Conservation (phyloP, 1,140 invertebrate genomes). For the Parasteatoda tepidariorum region DNA sequence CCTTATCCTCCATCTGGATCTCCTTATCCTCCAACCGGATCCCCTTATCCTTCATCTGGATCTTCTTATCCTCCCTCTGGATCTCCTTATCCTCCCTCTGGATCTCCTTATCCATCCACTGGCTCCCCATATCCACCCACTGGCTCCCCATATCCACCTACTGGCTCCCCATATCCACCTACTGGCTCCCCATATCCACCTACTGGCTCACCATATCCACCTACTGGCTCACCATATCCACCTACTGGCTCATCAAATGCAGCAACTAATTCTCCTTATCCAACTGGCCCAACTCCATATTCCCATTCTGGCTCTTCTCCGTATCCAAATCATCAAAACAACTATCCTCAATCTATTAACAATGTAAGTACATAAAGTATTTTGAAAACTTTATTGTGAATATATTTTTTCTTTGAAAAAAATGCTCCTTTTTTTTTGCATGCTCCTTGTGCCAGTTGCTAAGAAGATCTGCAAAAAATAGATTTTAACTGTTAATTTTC, state of each 20-base stretch:
- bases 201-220: neutral
- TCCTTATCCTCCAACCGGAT: neutral
- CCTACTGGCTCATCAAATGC: neutral
- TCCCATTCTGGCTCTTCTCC: neutral
- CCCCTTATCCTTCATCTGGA: neutral
- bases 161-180: neutral
- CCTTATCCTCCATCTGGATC: neutral
- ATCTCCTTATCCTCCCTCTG: constrained; percentile 1
- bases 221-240: constrained; percentile 14
- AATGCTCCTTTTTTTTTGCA: too few species aligned
- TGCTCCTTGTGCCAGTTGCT: too few species aligned
- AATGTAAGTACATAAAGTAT: too few species aligned
- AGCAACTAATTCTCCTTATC: neutral
- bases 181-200: constrained; percentile 3
- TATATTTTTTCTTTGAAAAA: too few species aligned
- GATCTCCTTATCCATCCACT: neutral
- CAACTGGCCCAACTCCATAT: neutral
- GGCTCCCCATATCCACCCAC: neutral
- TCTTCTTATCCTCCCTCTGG: neutral
- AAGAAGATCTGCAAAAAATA: too few species aligned
- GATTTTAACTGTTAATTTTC: too few species aligned
- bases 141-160: neutral
- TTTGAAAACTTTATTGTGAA: too few species aligned
- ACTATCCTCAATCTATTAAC: too few species aligned
- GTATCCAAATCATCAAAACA: too few species aligned